These are phyloP conservation scores for Montifringilla adamsi DNA, from an alignment of 2,113 vertebrate genomes.

Conservation along the genomic window DNA sequence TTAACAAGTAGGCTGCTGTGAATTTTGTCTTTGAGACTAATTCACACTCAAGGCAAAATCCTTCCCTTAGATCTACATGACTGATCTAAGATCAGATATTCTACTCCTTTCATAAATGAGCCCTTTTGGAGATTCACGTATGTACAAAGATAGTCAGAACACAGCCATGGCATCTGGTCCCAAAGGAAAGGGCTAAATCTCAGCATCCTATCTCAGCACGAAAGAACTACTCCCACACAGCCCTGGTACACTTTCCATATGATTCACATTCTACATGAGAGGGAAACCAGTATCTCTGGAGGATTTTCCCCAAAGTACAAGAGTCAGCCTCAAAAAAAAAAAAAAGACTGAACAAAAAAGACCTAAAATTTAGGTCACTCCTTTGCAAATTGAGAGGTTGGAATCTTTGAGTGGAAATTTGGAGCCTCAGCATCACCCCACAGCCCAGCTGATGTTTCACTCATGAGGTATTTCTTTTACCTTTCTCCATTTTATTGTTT, in stretches of 20 bases:
- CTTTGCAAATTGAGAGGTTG: neutral
- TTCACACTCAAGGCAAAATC: slow-evolving; percentile 26
- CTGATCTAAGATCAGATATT: slow-evolving; percentile 37
- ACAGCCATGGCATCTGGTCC: neutral
- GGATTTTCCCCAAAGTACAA: neutral
- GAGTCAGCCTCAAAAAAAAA: neutral
- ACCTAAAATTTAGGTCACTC: neutral
- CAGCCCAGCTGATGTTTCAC: neutral
- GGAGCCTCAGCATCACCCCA: neutral
- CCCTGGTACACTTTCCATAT: neutral
- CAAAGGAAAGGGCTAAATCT: neutral
- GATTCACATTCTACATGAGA: neutral
- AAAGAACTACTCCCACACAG: neutral
- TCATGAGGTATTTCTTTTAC: neutral
- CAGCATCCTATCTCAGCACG: neutral
- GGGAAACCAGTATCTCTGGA: neutral
- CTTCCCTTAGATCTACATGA: slow-evolving; percentile 32
- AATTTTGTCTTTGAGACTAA: slow-evolving; percentile 53
- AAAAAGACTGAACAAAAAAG: neutral
- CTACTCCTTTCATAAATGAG: neutral
- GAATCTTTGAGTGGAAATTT: neutral
- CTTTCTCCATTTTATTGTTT: neutral
- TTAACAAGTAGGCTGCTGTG: slow-evolving; percentile 42
- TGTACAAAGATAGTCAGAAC: neutral
- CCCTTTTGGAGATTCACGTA: neutral